Base-by-base conservation (phyloP, 2,888 invertebrate genomes). In the Dermolepida albohirtum region DNA sequence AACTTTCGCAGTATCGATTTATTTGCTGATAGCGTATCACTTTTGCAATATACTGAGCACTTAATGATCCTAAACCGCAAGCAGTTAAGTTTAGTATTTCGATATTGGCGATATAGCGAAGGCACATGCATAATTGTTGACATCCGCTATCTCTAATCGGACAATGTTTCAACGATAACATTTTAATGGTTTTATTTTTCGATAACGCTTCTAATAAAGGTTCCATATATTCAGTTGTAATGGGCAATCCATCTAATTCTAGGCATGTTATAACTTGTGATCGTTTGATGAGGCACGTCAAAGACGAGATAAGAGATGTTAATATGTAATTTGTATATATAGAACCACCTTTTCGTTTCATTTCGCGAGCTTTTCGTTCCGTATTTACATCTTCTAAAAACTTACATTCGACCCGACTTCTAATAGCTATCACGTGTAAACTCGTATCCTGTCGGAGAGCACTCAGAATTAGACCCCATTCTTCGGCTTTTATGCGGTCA, bases 391-490 rank as follows among this genome's bases (percentile, higher is more conserved):
- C 82, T 63, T 80, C 77, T 44, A 81, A 71, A 73, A 83, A 83
- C 65, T 78, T 78, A 68, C 79, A 81, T 63, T 78, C 77, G 16
- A 71, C 76, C 59, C 71, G 64, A 81, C 92, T 90, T 74, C 88
- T 87, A 70, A 93, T 87, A 39, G 87, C 86, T 70, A 93, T 85
- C 69, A 88, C 86, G 79, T 91, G 90, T 4, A 94, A 85, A 69
- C 90, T 90, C 57, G 89, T 86, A 79, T 94, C 94, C 72, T 89
- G 86, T 54, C 89, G 86, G 5, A 94, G 82, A 0, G 93, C 90
- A 74, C 91, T 90, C 57, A 92, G 82, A 54, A 94, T 89, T 1
- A 93, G 89, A 34, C 87, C 85, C 93, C 93, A 94, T 73, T 94
- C 93, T 70, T 87, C 88, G 70, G 91, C 88, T 76, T 90, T 91